Percentiles rank a stretch among this genome's conserved stretches.
These are phyloP conservation scores for Microcebus lehilahytsara DNA, from an alignment of 2,113 vertebrate genomes.

Conservation along the genomic window DNA sequence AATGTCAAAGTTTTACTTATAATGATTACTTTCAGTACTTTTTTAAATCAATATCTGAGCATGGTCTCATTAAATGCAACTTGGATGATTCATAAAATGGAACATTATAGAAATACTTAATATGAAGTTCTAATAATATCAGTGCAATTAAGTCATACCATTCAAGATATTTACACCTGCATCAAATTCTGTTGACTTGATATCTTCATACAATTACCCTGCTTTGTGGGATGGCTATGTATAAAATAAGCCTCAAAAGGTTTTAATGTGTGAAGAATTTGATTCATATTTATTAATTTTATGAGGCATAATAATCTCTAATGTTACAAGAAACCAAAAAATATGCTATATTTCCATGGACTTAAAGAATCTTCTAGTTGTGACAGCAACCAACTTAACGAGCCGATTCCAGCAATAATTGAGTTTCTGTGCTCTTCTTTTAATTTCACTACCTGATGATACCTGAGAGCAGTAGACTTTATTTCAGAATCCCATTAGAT, in stretches of 20 bases:
- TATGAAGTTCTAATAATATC: conserved; percentile 13
- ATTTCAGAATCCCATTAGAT: conserved; percentile 83
- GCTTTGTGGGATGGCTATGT: background rate
- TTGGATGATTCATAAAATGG: background rate
- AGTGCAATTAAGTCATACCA: background rate
- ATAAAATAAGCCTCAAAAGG: conserved; percentile 63
- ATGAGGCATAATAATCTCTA: conserved; percentile 76
- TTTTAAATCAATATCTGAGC: background rate
- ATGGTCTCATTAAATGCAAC: background rate
- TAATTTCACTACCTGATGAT: conserved; percentile 80
- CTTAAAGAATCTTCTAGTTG: conserved; percentile 71
- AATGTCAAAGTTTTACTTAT: background rate
- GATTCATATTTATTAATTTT: conserved; percentile 80
- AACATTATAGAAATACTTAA: background rate
- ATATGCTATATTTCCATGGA: conserved; percentile 57
- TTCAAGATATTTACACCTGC: background rate
- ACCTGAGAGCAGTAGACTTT: conserved; percentile 79
- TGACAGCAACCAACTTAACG: conserved; percentile 69
- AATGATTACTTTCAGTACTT: background rate
- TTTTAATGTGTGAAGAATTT: conserved; percentile 67
- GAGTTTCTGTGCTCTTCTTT: conserved; percentile 82
- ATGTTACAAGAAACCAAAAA: conserved; percentile 73
- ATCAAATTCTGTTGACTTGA: conserved; percentile 68
- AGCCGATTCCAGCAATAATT: conserved; percentile 78
- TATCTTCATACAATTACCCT: conserved; percentile 70